Evolutionary conservation across 2,888 invertebrate genomes (phyloP).

Genomic region (Tuta absoluta): DNA sequence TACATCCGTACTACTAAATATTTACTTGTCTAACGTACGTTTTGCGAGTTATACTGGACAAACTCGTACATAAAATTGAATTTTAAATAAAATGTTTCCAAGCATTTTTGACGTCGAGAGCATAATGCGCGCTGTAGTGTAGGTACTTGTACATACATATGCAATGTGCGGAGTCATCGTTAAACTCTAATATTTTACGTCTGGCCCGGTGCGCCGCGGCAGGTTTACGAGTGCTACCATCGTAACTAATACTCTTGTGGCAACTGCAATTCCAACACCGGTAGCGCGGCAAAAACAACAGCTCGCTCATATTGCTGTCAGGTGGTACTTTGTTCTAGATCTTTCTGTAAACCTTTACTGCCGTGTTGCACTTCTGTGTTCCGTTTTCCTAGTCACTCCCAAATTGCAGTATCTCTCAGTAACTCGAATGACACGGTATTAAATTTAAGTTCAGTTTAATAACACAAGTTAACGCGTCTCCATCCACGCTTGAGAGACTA

Average conservation of each 20-base stretch:
- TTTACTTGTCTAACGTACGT: slow-evolving; percentile 1
- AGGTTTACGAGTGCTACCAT: slow-evolving; percentile 34
- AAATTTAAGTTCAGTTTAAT: slow-evolving; percentile 34
- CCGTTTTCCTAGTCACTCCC: not conserved
- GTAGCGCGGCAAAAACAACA: slow-evolving; percentile 51
- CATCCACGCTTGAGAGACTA: slow-evolving; percentile 42
- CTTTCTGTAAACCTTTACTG: slow-evolving; percentile 17
- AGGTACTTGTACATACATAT: too few species aligned
- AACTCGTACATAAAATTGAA: slow-evolving; percentile 1
- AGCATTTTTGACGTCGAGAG: not conserved
- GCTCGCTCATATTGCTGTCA: slow-evolving; percentile 40
- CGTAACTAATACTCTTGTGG: slow-evolving; percentile 47
- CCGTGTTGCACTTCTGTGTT: slow-evolving; percentile 9
- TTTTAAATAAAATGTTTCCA: slow-evolving; percentile 14
- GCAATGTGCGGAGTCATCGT: slow-evolving; percentile 18
- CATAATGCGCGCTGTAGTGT: slow-evolving; percentile 5
- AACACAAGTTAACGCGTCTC: slow-evolving; percentile 44
- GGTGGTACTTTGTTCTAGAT: slow-evolving; percentile 34
- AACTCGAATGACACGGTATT: slow-evolving; percentile 11
- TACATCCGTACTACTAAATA: slow-evolving; percentile 10
- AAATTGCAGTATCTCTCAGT: not conserved
- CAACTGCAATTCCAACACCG: slow-evolving; percentile 42
- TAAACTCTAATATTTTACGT: slow-evolving; percentile 29
- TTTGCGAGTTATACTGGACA: not conserved
- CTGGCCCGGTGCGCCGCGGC: slow-evolving; percentile 21